Conservation (phyloP, 2,113 vertebrate genomes). For the Equus quagga region DNA sequence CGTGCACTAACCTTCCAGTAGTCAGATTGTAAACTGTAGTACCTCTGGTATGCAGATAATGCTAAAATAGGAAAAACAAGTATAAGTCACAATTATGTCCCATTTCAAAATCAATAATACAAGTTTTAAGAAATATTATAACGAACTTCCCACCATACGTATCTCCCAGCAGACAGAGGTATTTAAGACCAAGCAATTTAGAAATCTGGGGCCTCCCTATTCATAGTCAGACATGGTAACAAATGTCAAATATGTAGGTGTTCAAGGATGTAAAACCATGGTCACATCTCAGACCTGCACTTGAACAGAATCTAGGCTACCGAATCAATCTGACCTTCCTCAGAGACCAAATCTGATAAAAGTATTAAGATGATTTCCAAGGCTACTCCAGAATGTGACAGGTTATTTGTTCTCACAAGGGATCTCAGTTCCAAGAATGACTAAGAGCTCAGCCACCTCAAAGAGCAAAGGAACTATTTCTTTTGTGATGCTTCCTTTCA, state of each 20-base stretch:
- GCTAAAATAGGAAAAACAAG: constrained; percentile 89
- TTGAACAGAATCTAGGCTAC: constrained; percentile 14
- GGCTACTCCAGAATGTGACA: neutral
- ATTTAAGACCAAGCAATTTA: constrained; percentile 49
- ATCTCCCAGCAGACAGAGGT: neutral
- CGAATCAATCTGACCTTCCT: constrained; percentile 9
- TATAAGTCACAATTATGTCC: constrained; percentile 69
- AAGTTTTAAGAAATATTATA: constrained; percentile 53
- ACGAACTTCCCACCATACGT: constrained; percentile 25
- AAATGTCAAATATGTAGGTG: neutral
- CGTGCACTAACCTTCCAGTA: constrained; percentile 98
- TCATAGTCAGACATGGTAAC: neutral
- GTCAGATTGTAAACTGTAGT: constrained; percentile 99
- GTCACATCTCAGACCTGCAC: neutral
- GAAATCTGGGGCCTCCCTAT: neutral
- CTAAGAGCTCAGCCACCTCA: constrained; percentile 16
- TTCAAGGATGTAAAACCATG: constrained; percentile 8
- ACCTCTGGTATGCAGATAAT: constrained; percentile 99
- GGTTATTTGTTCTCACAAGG: neutral
- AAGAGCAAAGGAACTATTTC: constrained; percentile 28
- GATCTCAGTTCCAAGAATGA: constrained; percentile 26
- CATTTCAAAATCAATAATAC: constrained; percentile 65
- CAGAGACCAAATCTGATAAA: constrained; percentile 9
- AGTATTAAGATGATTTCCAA: constrained; percentile 49
- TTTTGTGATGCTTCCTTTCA: constrained; percentile 26